These are phyloP conservation scores for Phocides pigmalion DNA, from an alignment of 1,140 invertebrate species.

Conservation along the genomic window DNA sequence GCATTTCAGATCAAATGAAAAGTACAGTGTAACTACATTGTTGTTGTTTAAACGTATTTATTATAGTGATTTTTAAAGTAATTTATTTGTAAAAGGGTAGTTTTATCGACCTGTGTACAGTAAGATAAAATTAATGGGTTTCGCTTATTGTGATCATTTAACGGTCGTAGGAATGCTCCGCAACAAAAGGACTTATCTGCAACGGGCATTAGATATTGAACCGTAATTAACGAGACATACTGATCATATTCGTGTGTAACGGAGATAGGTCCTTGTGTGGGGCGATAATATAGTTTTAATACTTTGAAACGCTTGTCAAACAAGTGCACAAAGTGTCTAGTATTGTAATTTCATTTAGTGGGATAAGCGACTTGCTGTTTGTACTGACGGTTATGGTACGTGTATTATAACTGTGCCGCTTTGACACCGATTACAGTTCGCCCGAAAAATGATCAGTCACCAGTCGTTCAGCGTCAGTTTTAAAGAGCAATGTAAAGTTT, in stretches of 20 bases:
- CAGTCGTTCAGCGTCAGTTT: too few relatives aligned
- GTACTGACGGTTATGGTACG: conserved; percentile 8
- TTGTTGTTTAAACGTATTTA: conserved; percentile 77
- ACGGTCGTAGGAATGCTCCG: conserved; percentile 26
- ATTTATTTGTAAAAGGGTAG: conserved; percentile 76
- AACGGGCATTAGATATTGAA: too few relatives aligned
- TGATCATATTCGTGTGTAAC: conserved; percentile 13
- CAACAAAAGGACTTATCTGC: conserved; percentile 10
- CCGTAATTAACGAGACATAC: not conserved
- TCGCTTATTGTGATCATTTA: conserved; percentile 31
- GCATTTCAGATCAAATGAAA: conserved; percentile 19
- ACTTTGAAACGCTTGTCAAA: conserved; percentile 77
- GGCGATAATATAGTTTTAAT: conserved; percentile 45
- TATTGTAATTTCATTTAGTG: conserved; percentile 43
- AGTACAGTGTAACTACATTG: conserved; percentile 50
- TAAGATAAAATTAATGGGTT: conserved; percentile 37
- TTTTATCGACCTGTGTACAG: conserved; percentile 55
- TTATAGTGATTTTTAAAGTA: conserved; percentile 77
- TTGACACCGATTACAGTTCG: too few relatives aligned
- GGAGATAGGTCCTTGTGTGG: conserved; percentile 34
- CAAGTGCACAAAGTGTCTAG: conserved; percentile 70
- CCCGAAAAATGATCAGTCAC: too few relatives aligned
- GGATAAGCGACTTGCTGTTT: conserved; percentile 44
- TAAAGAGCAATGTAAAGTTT: too few relatives aligned
- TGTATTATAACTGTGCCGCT: too few relatives aligned